A percentile compares a stretch with the other conserved stretches of the same genome.
Conservation (phyloP, 2,888 invertebrate genomes). For the Petrophora chlorosata region DNA sequence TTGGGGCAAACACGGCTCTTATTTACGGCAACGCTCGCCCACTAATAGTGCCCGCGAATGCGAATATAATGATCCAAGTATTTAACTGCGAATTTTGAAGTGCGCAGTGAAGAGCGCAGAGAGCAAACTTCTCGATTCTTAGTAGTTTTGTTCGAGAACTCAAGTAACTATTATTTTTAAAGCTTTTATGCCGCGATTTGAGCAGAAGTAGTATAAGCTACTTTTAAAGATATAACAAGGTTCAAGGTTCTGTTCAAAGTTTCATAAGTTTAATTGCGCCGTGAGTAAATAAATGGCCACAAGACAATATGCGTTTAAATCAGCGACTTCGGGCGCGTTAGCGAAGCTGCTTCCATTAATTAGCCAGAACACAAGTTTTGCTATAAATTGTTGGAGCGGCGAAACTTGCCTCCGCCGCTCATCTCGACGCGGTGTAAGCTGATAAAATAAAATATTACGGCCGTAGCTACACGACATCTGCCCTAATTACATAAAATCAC, state of each 20-base stretch:
- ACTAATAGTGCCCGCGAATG: slow-evolving; percentile 26
- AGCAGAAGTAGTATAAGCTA: not conserved
- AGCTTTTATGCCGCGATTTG: no score
- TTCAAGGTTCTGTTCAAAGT: slow-evolving; percentile 1
- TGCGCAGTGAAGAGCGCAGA: slow-evolving; percentile 1
- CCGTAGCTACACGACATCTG: slow-evolving; percentile 63
- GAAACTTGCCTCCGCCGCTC: slow-evolving; percentile 73
- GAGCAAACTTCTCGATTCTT: slow-evolving; percentile 12
- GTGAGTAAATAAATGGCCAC: slow-evolving; percentile 50
- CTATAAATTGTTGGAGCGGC: slow-evolving; percentile 77
- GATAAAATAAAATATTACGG: slow-evolving; percentile 80
- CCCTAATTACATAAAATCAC: slow-evolving; percentile 74
- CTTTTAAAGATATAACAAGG: not conserved
- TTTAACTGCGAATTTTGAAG: slow-evolving; percentile 25
- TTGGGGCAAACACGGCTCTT: slow-evolving; percentile 50
- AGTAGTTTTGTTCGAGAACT: slow-evolving; percentile 5
- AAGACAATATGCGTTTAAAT: slow-evolving; percentile 70
- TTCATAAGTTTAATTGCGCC: slow-evolving; percentile 28
- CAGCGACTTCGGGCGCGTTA: slow-evolving; percentile 64
- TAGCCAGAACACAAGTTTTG: slow-evolving; percentile 79
- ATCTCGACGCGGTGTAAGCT: slow-evolving; percentile 68
- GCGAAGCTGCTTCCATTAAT: slow-evolving; percentile 77
- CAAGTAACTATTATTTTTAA: not conserved
- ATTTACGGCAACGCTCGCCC: slow-evolving; percentile 41
- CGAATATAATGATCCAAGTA: slow-evolving; percentile 26